phyloP scores from a whole-genome alignment of 2,888 invertebrate species.

The Catonia carolina region DNA sequence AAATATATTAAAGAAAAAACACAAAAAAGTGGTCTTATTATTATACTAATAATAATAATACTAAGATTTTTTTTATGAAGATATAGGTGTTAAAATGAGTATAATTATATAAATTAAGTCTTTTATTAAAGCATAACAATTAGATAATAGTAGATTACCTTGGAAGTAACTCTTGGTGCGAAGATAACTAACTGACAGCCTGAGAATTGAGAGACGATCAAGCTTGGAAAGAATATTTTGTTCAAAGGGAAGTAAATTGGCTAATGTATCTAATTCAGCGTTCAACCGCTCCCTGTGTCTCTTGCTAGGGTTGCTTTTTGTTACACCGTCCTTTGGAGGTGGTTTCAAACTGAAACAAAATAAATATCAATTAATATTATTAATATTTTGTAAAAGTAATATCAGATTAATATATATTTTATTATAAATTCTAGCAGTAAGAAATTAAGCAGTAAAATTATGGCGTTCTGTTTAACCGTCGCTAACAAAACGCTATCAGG shows the following conservation, averaged over 20 bases:
- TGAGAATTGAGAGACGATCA: slow-evolving; percentile 94
- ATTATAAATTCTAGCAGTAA: no score
- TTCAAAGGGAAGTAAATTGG: slow-evolving; percentile 90
- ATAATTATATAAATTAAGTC: neutral
- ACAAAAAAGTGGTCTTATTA: no score
- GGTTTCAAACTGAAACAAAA: slow-evolving; percentile 71
- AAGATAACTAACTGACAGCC: slow-evolving; percentile 96
- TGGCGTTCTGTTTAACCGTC: no score
- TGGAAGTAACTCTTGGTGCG: slow-evolving; percentile 99
- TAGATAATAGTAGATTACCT: slow-evolving; percentile 60
- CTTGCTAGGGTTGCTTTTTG: slow-evolving; percentile 97
- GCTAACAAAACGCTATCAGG: no score
- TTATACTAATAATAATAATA: no score
- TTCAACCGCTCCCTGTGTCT: slow-evolving; percentile 95
- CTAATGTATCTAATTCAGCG: slow-evolving; percentile 95
- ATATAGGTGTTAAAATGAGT: neutral
- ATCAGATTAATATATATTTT: no score
- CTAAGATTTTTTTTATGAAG: no score
- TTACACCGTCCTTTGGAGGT: slow-evolving; percentile 89
- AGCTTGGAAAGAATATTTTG: slow-evolving; percentile 97
- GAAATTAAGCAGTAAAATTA: no score
- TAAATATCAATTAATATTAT: no score
- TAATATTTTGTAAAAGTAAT: no score
- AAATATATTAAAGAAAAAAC: no score
- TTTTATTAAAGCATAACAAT: neutral